A percentile compares a stretch with the other conserved stretches of the same genome.
phyloP scores from a whole-genome alignment of 2,797 vertebrate genomes.

The Brachyalestes nurse region DNA sequence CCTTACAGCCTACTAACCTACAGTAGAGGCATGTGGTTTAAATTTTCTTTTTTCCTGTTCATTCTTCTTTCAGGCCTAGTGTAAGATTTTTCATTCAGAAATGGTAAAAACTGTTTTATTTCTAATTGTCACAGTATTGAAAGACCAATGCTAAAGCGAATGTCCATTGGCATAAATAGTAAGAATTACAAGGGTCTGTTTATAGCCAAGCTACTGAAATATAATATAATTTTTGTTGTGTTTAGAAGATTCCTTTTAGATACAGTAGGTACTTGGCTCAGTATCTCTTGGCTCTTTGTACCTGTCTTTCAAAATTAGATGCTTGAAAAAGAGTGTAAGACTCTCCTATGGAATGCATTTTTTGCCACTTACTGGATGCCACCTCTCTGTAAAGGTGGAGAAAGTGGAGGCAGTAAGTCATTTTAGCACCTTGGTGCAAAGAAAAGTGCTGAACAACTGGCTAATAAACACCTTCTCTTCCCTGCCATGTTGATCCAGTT shows the following conservation, averaged over 20 bases:
- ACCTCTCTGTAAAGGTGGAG: slow-evolving; percentile 45
- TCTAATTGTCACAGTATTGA: too few species aligned
- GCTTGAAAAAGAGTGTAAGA: neutral
- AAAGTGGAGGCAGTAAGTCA: slow-evolving; percentile 46
- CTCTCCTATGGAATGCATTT: slow-evolving; percentile 25
- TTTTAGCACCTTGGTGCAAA: slow-evolving; percentile 57
- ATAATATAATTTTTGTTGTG: neutral
- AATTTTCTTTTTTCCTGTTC: too few species aligned
- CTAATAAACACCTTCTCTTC: slow-evolving; percentile 66
- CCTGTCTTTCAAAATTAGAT: slow-evolving; percentile 6
- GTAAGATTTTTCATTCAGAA: too few species aligned
- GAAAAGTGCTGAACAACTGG: slow-evolving; percentile 64
- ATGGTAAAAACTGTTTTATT: too few species aligned
- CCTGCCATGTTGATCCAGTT: slow-evolving; percentile 68
- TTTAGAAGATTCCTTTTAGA: neutral
- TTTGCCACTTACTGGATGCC: slow-evolving; percentile 34
- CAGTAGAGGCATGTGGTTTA: neutral
- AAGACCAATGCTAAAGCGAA: too few species aligned
- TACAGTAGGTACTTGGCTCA: neutral
- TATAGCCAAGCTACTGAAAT: neutral
- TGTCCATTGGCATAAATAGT: neutral
- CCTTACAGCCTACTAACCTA: neutral
- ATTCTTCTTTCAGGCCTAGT: neutral
- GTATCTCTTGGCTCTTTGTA: neutral
- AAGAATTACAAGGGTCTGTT: too few species aligned